Conservation (phyloP, 2,113 vertebrate genomes). For the Oncorhynchus nerka region DNA sequence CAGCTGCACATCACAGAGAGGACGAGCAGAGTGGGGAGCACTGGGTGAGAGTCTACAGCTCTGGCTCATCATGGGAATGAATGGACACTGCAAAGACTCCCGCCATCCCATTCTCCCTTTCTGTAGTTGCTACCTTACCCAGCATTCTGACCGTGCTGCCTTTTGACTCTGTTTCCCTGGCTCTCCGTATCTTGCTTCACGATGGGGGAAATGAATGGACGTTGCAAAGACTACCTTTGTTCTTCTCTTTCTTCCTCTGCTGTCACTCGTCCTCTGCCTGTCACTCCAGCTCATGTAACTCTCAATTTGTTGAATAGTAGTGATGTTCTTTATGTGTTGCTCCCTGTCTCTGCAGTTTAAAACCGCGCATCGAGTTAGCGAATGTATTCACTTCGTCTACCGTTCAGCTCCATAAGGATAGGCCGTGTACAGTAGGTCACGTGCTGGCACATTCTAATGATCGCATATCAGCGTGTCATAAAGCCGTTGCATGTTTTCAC, state of each 20-base stretch:
- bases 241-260: not conserved
- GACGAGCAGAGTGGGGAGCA: constrained; percentile 24
- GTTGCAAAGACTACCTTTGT: not conserved
- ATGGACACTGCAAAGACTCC: constrained; percentile 24
- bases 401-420: constrained; percentile 16
- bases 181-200: too few relatives aligned
- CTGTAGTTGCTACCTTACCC: constrained; percentile 11
- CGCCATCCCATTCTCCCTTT: constrained; percentile 28
- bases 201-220: too few relatives aligned
- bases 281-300: too few relatives aligned
- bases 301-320: too few relatives aligned
- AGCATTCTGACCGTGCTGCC: constrained; percentile 38
- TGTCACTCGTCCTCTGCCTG: too few relatives aligned
- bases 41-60: not conserved
- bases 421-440: constrained; percentile 18
- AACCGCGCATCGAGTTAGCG: constrained; percentile 15
- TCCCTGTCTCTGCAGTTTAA: constrained; percentile 15
- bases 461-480: constrained; percentile 12
- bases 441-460: constrained; percentile 18
- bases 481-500: constrained; percentile 19
- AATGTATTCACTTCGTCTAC: constrained; percentile 10
- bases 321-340: too few relatives aligned
- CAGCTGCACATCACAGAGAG: constrained; percentile 70
- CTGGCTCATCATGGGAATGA: not conserved
- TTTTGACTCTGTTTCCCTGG: not conserved